These are phyloP conservation scores for Uria aalge DNA, from an alignment of 2,113 vertebrate species.

Conservation along the genomic window DNA sequence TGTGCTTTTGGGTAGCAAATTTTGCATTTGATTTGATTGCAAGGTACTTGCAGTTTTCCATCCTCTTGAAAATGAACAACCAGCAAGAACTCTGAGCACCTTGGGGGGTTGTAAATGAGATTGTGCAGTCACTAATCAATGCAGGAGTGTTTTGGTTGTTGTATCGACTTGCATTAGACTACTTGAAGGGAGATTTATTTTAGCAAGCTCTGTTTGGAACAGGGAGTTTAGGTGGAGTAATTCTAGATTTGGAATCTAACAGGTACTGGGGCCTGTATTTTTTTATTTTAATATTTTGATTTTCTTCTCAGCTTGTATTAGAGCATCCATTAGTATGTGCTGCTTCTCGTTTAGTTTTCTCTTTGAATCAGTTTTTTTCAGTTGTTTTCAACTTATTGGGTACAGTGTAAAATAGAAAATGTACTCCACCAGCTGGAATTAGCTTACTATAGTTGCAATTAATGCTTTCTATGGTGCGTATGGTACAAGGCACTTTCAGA, in stretches of 20 bases:
- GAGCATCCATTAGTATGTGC: neutral
- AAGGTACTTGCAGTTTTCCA: neutral
- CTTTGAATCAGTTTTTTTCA: neutral
- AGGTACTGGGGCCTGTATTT: neutral
- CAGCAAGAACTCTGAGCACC: neutral
- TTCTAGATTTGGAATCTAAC: neutral
- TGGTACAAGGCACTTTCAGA: neutral
- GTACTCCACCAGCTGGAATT: neutral
- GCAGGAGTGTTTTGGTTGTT: neutral
- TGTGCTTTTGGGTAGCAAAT: neutral
- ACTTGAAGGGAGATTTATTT: constrained; percentile 8
- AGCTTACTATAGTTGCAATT: neutral
- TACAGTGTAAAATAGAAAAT: neutral
- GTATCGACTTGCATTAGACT: neutral
- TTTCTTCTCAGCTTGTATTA: neutral
- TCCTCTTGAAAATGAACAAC: neutral
- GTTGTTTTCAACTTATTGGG: neutral
- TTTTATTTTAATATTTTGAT: neutral
- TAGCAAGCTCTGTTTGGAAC: neutral
- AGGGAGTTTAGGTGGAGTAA: neutral
- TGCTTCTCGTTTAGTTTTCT: neutral
- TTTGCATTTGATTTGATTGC: neutral
- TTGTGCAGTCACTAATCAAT: neutral
- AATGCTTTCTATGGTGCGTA: neutral
- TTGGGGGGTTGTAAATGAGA: constrained; percentile 1